These are phyloP conservation scores for Chymomyza caudatula DNA, from an alignment of 2,888 invertebrate genomes.

Conservation along the genomic window DNA sequence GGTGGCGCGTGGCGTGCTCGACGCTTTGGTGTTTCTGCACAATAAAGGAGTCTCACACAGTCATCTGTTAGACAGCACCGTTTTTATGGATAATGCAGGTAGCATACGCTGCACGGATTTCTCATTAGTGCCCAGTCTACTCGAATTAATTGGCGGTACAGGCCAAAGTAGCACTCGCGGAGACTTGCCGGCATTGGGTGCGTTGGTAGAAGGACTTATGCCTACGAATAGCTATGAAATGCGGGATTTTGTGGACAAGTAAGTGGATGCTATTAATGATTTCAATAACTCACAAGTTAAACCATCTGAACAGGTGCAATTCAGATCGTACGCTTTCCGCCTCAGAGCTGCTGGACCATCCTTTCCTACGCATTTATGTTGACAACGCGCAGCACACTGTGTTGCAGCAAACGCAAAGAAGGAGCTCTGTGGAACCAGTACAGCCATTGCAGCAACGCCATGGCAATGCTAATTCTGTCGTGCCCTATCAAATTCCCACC, in stretches of 20 bases:
- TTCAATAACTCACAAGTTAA: neutral
- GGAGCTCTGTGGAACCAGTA: conserved; percentile 23
- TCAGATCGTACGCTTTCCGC: conserved; percentile 83
- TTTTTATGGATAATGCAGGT: conserved; percentile 85
- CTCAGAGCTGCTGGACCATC: conserved; percentile 86
- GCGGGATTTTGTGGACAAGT: conserved; percentile 78
- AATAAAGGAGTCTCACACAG: conserved; percentile 89
- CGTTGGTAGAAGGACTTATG: conserved; percentile 75
- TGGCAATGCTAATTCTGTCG: conserved; percentile 20
- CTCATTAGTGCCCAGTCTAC: conserved; percentile 74
- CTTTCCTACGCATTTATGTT: conserved; percentile 81
- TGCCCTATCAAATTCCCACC: conserved; percentile 66
- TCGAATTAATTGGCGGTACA: conserved; percentile 73
- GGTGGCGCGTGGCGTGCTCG: conserved; percentile 85
- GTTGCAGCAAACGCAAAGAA: conserved; percentile 43
- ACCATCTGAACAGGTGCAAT: conserved; percentile 66
- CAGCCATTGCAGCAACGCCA: conserved; percentile 28
- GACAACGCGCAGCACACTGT: conserved; percentile 50
- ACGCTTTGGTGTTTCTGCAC: conserved; percentile 88
- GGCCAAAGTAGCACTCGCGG: conserved; percentile 71
- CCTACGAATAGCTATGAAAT: conserved; percentile 75
- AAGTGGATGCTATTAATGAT: conserved; percentile 11
- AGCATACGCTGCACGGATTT: conserved; percentile 77
- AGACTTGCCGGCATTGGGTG: conserved; percentile 77
- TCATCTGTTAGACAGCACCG: conserved; percentile 86